phyloP scores from a whole-genome alignment of 1,140 invertebrate genomes.

The Brachionus manjavacas region DNA sequence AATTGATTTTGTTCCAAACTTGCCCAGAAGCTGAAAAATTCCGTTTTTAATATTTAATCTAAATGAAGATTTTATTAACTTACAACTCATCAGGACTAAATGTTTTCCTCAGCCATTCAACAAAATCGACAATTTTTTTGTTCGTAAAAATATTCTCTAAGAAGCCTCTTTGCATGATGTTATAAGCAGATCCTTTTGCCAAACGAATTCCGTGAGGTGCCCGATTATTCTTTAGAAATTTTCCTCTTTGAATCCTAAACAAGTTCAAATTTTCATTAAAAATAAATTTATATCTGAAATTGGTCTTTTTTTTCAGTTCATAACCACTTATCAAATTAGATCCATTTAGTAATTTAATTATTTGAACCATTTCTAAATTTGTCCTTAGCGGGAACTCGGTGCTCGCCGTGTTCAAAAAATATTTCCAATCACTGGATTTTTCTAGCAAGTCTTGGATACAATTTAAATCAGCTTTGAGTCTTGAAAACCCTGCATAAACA shows the following conservation, averaged over 20 bases:
- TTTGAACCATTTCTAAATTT: conserved; percentile 36
- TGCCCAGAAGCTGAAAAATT: background rate
- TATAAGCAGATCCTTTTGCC: conserved; percentile 49
- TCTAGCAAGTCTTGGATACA: conserved; percentile 44
- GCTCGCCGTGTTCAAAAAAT: conserved; percentile 50
- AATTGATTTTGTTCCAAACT: background rate
- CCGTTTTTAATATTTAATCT: background rate
- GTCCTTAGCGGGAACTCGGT: conserved; percentile 49
- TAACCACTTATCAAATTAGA: conserved; percentile 44
- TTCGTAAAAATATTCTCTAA: conserved; percentile 49
- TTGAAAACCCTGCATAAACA: conserved; percentile 43
- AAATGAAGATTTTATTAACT: background rate
- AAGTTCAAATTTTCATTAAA: background rate
- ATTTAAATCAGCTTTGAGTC: conserved; percentile 45
- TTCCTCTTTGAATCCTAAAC: background rate
- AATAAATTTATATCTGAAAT: conserved; percentile 42
- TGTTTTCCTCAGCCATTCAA: conserved; percentile 47
- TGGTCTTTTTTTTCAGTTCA: background rate
- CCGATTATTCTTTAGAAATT: background rate
- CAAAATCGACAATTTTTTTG: conserved; percentile 48
- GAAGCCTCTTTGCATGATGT: conserved; percentile 48
- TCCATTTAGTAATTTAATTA: conserved; percentile 48
- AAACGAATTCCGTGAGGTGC: conserved; percentile 43
- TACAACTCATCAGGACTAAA: conserved; percentile 50
- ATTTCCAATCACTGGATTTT: conserved; percentile 46